Conservation (phyloP, 2,113 vertebrate genomes). For the Leuciscus idus region DNA sequence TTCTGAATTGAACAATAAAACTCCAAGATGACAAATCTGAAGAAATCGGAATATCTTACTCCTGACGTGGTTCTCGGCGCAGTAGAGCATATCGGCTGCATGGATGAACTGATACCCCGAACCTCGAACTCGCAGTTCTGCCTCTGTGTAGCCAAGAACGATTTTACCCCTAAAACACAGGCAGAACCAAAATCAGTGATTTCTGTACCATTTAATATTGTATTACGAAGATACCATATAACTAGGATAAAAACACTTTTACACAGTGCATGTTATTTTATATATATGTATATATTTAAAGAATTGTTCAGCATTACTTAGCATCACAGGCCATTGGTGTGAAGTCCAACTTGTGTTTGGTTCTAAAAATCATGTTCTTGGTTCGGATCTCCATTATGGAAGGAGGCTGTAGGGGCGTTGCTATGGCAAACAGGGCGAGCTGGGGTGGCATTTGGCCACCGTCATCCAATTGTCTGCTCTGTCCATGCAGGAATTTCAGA, state of each 20-base stretch:
- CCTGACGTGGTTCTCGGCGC: slow-evolving; percentile 68
- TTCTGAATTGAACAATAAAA: neutral
- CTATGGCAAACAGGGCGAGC: slow-evolving; percentile 73
- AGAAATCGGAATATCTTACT: slow-evolving; percentile 57
- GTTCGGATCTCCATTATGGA: slow-evolving; percentile 74
- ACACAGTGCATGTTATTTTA: neutral
- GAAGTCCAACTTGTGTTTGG: slow-evolving; percentile 79
- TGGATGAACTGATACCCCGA: slow-evolving; percentile 71
- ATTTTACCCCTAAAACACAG: slow-evolving; percentile 62
- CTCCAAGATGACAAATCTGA: neutral
- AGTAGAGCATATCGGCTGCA: slow-evolving; percentile 69
- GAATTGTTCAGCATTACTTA: slow-evolving; percentile 63
- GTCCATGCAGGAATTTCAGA: slow-evolving; percentile 72
- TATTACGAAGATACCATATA: neutral
- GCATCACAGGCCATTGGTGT: slow-evolving; percentile 74
- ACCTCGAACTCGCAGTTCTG: slow-evolving; percentile 63
- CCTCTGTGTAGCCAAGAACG: slow-evolving; percentile 68
- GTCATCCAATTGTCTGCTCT: slow-evolving; percentile 63
- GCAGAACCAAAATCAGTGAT: neutral
- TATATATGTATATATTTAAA: neutral
- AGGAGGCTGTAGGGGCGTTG: slow-evolving; percentile 70
- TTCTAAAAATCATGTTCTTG: slow-evolving; percentile 77
- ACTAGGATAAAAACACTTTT: too few species aligned
- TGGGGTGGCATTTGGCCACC: slow-evolving; percentile 63
- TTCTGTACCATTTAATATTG: neutral